Percentiles rank a stretch among this genome's conserved stretches.
phyloP scores from a whole-genome alignment of 2,888 invertebrate species.

The Lasiommata megera region DNA sequence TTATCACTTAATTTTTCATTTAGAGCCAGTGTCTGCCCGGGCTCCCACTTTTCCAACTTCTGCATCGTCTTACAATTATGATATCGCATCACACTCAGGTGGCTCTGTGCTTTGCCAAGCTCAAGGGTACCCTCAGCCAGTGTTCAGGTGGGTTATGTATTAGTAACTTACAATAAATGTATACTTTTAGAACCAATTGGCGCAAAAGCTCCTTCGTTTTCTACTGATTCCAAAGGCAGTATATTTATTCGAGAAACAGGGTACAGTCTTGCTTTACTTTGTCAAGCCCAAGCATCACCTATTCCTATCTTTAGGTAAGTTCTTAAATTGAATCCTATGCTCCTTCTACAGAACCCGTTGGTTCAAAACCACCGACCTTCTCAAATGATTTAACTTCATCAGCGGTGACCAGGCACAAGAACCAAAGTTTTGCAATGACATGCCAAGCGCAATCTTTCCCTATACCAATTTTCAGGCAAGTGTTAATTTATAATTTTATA shows the following conservation, averaged over 20 bases:
- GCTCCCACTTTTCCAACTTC: constrained; percentile 76
- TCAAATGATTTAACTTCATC: constrained; percentile 82
- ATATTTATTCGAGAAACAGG: constrained; percentile 81
- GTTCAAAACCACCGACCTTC: constrained; percentile 82
- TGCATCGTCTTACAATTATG: constrained; percentile 75
- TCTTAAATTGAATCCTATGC: constrained; percentile 35
- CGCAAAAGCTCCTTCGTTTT: constrained; percentile 83
- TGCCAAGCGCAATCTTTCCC: constrained; percentile 88
- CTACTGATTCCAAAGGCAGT: constrained; percentile 83
- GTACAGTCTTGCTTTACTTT: constrained; percentile 82
- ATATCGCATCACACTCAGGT: constrained; percentile 58
- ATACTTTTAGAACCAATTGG: constrained; percentile 81
- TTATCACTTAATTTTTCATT: constrained; percentile 43
- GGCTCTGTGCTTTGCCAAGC: constrained; percentile 80
- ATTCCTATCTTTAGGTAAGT: constrained; percentile 84
- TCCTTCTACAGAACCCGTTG: constrained; percentile 81
- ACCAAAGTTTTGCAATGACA: constrained; percentile 82
- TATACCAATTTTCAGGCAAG: constrained; percentile 87
- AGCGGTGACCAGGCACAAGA: constrained; percentile 79
- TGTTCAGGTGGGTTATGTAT: constrained; percentile 82
- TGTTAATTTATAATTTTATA: constrained; percentile 29
- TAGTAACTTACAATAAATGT: constrained; percentile 38
- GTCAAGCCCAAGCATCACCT: constrained; percentile 84
- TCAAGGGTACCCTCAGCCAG: constrained; percentile 83
- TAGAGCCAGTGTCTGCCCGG: constrained; percentile 76